Conservation (phyloP, 2,888 invertebrate genomes). For the Apamea sordens region DNA sequence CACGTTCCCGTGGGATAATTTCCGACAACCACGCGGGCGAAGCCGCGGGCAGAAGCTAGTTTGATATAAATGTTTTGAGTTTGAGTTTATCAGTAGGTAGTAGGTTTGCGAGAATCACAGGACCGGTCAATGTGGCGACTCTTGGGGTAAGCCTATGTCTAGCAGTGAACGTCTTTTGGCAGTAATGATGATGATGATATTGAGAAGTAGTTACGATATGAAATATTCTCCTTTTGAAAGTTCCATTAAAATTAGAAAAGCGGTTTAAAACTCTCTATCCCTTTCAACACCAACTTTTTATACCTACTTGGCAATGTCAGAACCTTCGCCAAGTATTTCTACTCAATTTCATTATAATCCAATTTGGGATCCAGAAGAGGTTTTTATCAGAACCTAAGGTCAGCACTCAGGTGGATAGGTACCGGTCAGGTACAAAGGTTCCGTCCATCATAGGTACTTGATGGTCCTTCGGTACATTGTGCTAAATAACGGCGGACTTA, state of each 20-base stretch:
- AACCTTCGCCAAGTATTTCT: background rate
- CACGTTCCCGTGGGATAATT: too few relatives aligned
- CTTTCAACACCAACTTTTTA: background rate
- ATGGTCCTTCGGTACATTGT: constrained; percentile 17
- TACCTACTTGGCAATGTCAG: background rate
- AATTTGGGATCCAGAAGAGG: background rate
- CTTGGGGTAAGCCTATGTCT: background rate
- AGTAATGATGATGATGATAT: background rate
- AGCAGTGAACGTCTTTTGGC: background rate
- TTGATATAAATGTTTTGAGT: too few relatives aligned
- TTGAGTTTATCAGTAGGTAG: too few relatives aligned
- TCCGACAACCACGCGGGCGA: too few relatives aligned
- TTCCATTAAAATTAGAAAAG: background rate
- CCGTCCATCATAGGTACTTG: background rate
- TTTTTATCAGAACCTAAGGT: constrained; percentile 20
- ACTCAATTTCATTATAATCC: constrained; percentile 2
- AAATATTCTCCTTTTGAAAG: background rate
- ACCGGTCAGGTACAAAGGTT: constrained; percentile 11
- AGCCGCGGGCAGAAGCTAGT: too few relatives aligned
- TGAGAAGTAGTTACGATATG: background rate
- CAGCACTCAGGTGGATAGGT: background rate
- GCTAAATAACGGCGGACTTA: background rate
- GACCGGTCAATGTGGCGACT: background rate
- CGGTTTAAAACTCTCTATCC: background rate
- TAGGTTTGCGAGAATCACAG: too few relatives aligned